A percentile compares a stretch with the other conserved stretches of the same genome.
These are phyloP conservation scores for Tyria jacobaeae DNA, from an alignment of 2,888 invertebrate genomes.

Conservation along the genomic window DNA sequence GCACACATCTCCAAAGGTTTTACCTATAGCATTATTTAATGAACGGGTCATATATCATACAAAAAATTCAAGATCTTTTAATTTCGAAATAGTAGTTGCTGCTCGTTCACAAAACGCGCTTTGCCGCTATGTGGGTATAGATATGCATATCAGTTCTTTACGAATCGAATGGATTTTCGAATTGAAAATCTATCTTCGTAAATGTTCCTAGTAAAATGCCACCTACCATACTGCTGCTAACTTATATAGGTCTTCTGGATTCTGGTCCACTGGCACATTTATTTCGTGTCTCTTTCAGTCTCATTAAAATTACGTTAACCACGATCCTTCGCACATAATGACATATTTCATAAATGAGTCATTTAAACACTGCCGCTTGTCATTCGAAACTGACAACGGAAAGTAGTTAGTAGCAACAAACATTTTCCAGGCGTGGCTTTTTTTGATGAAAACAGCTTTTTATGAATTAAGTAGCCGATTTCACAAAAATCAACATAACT, in stretches of 20 bases:
- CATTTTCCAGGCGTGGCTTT: slow-evolving; percentile 64
- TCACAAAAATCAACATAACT: slow-evolving; percentile 22
- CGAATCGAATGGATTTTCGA: too few relatives aligned
- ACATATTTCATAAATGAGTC: not conserved
- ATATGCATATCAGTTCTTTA: too few relatives aligned
- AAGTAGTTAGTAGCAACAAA: slow-evolving; percentile 50
- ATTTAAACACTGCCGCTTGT: not conserved
- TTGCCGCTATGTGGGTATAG: too few relatives aligned
- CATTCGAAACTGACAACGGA: slow-evolving; percentile 42
- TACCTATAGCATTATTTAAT: too few relatives aligned
- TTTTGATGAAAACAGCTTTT: slow-evolving; percentile 40
- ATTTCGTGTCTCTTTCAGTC: slow-evolving; percentile 21
- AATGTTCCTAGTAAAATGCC: not conserved
- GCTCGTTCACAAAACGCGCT: too few relatives aligned
- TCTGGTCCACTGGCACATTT: not conserved
- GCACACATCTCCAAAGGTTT: too few relatives aligned
- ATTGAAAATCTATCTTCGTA: slow-evolving; percentile 10
- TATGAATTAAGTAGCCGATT: slow-evolving; percentile 44
- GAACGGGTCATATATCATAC: too few relatives aligned
- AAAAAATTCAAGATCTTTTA: too few relatives aligned
- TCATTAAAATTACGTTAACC: not conserved
- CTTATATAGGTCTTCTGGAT: not conserved
- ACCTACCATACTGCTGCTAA: not conserved
- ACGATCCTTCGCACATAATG: slow-evolving; percentile 6
- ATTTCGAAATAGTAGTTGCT: too few relatives aligned